Evolutionary conservation across 2,888 invertebrate genomes (phyloP).

Genomic region (Anodontia alba): DNA sequence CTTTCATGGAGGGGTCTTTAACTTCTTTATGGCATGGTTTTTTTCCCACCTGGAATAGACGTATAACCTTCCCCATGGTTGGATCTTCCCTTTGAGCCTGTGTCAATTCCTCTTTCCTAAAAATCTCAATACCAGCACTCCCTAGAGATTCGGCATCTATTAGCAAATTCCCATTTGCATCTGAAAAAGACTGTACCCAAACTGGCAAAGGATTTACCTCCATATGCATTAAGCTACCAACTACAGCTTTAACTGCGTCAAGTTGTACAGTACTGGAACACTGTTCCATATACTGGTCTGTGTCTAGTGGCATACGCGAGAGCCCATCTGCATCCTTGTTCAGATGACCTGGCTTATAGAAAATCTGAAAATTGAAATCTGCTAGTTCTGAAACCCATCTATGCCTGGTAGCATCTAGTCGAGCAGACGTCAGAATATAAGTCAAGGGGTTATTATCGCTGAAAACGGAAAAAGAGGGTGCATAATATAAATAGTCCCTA

Average conservation of each 20-base stretch:
- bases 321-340: not conserved
- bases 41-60: not conserved
- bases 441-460: conserved; percentile 7
- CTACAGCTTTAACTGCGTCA: not conserved
- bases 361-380: conserved; percentile 2
- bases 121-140: too few species aligned
- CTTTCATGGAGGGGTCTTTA: not conserved
- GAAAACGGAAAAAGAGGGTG: not conserved
- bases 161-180: too few species aligned
- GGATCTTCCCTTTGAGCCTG: not conserved
- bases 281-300: not conserved
- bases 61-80: not conserved
- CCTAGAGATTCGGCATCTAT: too few species aligned
- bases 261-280: not conserved
- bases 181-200: not conserved
- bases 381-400: conserved; percentile 8
- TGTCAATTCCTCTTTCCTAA: too few species aligned
- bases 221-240: not conserved
- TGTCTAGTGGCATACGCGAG: not conserved
- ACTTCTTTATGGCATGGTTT: not conserved
- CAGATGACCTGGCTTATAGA: not conserved
- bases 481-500: conserved; percentile 5
- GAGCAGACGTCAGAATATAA: not conserved
- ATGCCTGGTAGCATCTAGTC: conserved; percentile 8
- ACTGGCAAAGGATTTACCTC: not conserved